These are phyloP conservation scores for Acrobasis suavella DNA, from an alignment of 2,888 invertebrate species.

Conservation along the genomic window DNA sequence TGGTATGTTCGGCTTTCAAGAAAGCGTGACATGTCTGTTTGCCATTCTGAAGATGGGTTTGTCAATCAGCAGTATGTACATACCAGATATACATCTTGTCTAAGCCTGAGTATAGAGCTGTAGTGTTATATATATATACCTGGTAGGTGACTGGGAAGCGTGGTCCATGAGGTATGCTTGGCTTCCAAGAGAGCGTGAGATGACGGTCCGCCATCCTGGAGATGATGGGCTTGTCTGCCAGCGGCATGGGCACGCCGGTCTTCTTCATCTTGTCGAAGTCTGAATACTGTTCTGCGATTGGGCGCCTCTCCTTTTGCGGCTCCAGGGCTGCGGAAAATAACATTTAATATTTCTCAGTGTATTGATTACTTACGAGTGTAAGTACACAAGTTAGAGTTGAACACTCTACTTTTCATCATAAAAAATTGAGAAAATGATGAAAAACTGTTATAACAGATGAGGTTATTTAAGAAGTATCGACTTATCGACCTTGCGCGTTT, in stretches of 20 bases:
- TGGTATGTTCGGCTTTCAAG: conserved; percentile 46
- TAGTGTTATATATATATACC: conserved; percentile 59
- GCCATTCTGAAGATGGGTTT: too few relatives aligned
- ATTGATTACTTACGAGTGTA: too few relatives aligned
- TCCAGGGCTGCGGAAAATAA: conserved; percentile 81
- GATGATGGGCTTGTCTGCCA: conserved; percentile 95
- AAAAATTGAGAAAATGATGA: too few relatives aligned
- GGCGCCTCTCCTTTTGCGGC: conserved; percentile 83
- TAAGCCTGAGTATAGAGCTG: too few relatives aligned
- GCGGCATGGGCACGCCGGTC: conserved; percentile 92
- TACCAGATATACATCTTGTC: conserved; percentile 37
- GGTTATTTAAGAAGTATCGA: too few relatives aligned
- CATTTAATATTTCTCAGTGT: too few relatives aligned
- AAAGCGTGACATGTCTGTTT: too few relatives aligned
- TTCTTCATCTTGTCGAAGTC: conserved; percentile 92
- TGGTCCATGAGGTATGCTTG: conserved; percentile 93
- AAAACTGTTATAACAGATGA: too few relatives aligned
- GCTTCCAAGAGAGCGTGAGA: conserved; percentile 95
- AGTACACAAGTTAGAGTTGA: too few relatives aligned
- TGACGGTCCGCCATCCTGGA: conserved; percentile 95
- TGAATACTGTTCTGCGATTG: conserved; percentile 89
- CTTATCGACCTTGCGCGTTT: too few relatives aligned
- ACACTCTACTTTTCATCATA: too few relatives aligned
- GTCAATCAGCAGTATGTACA: conserved; percentile 92
- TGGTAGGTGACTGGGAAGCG: conserved; percentile 96